phyloP scores from a whole-genome alignment of 37 sponge, comb jelly and placozoan species.

The Agelas oroides region DNA sequence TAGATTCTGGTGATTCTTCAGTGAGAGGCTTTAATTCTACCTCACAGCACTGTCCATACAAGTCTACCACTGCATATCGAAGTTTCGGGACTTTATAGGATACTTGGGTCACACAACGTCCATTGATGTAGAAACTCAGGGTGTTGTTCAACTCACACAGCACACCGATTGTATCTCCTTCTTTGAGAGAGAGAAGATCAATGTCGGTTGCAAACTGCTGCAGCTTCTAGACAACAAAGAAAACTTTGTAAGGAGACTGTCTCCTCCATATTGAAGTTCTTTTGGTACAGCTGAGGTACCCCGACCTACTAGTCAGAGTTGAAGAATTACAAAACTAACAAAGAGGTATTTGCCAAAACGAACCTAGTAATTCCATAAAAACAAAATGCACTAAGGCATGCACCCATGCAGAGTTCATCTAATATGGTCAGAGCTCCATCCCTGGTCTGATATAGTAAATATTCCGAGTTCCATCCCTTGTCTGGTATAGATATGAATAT shows the following conservation, averaged over 20 bases:
- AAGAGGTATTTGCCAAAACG: no score
- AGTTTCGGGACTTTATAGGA: neutral
- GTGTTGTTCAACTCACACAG: neutral
- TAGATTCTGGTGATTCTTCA: neutral
- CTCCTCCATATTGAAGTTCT: no score
- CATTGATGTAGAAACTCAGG: conserved; percentile 20
- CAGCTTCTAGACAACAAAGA: no score
- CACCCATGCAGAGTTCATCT: no score
- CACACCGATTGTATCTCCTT: conserved; percentile 35
- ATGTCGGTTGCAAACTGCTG: neutral
- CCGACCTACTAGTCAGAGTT: no score
- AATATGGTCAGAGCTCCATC: no score
- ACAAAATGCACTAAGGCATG: no score
- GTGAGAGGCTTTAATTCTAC: conserved; percentile 23
- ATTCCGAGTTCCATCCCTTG: no score
- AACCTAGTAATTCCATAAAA: no score
- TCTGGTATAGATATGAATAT: no score
- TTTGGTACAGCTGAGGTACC: neutral
- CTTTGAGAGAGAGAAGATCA: neutral
- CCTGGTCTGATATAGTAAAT: no score
- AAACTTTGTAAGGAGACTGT: neutral
- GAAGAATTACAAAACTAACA: no score
- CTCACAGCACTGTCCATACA: conserved; percentile 32
- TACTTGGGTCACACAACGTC: neutral
- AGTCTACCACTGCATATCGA: conserved; percentile 27